phyloP scores from a whole-genome alignment of 2,888 invertebrate genomes.

The Lypha dubia region DNA sequence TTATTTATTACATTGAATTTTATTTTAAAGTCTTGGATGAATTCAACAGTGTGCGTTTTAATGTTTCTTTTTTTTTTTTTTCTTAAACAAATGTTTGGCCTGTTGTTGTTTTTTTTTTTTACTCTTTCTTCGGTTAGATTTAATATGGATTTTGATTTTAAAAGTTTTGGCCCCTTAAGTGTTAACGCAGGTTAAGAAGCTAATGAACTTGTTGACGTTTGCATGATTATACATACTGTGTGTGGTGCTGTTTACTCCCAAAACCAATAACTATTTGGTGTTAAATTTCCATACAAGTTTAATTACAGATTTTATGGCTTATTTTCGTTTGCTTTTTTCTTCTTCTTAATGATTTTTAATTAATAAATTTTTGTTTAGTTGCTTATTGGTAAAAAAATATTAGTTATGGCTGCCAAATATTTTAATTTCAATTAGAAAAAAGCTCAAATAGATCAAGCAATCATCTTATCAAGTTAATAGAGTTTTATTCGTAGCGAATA shows the following conservation, averaged over 20 bases:
- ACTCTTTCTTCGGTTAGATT: background rate
- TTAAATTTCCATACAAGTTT: slow-evolving; percentile 11
- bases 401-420: slow-evolving; percentile 55
- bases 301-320: slow-evolving; percentile 30
- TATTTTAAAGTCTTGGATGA: background rate
- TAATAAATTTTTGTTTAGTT: slow-evolving; percentile 30
- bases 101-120: background rate
- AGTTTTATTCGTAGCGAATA: background rate
- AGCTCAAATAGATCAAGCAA: background rate
- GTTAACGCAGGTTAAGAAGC: slow-evolving; percentile 79
- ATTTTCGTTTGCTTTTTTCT: slow-evolving; percentile 3
- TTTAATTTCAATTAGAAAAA: slow-evolving; percentile 6
- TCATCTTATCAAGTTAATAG: slow-evolving; percentile 33
- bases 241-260: background rate
- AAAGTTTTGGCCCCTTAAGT: slow-evolving; percentile 64
- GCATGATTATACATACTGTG: slow-evolving; percentile 41
- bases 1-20: slow-evolving; percentile 66
- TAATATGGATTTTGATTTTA: slow-evolving; percentile 49
- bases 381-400: slow-evolving; percentile 35
- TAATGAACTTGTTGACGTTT: slow-evolving; percentile 81
- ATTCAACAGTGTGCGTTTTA: background rate
- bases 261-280: slow-evolving; percentile 16
- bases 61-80: background rate
- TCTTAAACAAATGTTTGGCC: background rate
- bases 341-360: slow-evolving; percentile 7